Evolutionary conservation across 1,140 invertebrate genomes (phyloP), one percentile per base, ranked within the genome.

Genomic region (Drosophila lowei): DNA sequence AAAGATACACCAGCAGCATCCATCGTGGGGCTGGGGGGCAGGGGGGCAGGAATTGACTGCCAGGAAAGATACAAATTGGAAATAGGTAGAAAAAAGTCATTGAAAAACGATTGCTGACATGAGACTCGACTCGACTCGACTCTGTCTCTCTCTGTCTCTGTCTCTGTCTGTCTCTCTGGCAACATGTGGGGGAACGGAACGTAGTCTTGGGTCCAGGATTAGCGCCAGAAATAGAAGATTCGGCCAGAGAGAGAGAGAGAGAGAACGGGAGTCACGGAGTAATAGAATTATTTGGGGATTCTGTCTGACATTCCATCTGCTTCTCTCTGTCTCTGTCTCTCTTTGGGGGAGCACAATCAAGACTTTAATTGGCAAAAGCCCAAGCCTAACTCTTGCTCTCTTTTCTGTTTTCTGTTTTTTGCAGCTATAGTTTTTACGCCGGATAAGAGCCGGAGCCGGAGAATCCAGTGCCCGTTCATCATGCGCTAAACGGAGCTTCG

Each of bases 21-120:
- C 48, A 47, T 46, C 28, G 8, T 30, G 28, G 28, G 8, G 7
- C 28, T 30, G 0, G 44, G 53, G 9, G 18, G n/a, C n/a, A n/a
- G n/a, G 50, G 50, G 28, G 16, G 42, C 9, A 57, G 28, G 16
- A 44, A 13, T 68, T 38, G 34, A 38, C 34, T 38, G 53, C 38
- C 25, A 50, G 58, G 41, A 43, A 47, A 48, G 30, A 70, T 57
- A 79, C 81, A 86, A 86, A 86, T 86, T 86, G 81, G 73, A 88
- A 86, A 86, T 85, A 80, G 81, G 73, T 85, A 78, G 43, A 63
- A 65, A 70, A 77, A 79, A 86, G 81, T 74, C 81, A 85, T 81
- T 85, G 83, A 88, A 85, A 81, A 86, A 81, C 81, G 81, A 86
- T 86, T 81, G 81, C 81, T 86, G 81, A 86, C 83, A 62, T 74